phyloP scores from a whole-genome alignment of 2,888 invertebrate species.

The Acanthosepion lycidas region DNA sequence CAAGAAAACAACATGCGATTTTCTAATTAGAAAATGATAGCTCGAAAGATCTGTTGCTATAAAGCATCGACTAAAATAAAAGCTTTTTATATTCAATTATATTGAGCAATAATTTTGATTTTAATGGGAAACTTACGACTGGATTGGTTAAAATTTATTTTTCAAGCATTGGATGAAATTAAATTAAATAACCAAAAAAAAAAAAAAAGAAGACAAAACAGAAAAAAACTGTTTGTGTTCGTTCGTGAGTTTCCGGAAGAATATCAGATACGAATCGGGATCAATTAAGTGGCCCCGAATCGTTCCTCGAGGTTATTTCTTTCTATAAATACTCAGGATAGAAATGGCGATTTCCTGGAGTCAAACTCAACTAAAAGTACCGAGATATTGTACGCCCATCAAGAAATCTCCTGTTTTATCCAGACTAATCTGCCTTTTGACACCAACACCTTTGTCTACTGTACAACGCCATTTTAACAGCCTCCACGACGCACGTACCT shows the following conservation, averaged over 20 bases:
- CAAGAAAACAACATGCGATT: no score
- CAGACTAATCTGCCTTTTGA: neutral
- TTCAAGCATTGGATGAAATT: constrained; percentile 39
- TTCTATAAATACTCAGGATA: no score
- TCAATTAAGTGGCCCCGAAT: neutral
- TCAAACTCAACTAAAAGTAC: neutral
- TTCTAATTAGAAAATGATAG: no score
- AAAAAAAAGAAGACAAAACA: no score
- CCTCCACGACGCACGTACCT: neutral
- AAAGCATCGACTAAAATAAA: no score
- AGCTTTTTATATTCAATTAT: no score
- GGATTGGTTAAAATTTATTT: neutral
- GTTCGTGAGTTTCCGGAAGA: neutral
- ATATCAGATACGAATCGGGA: neutral
- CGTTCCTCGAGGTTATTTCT: neutral
- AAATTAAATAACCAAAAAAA: neutral
- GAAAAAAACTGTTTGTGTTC: neutral
- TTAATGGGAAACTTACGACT: no score
- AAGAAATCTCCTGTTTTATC: neutral
- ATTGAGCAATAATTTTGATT: no score
- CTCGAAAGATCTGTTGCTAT: no score
- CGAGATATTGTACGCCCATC: neutral
- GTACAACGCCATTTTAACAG: neutral
- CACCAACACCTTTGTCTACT: neutral
- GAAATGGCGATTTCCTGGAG: neutral